phyloP scores from a whole-genome alignment of 2,113 vertebrate species.

The Eulemur rufifrons region DNA sequence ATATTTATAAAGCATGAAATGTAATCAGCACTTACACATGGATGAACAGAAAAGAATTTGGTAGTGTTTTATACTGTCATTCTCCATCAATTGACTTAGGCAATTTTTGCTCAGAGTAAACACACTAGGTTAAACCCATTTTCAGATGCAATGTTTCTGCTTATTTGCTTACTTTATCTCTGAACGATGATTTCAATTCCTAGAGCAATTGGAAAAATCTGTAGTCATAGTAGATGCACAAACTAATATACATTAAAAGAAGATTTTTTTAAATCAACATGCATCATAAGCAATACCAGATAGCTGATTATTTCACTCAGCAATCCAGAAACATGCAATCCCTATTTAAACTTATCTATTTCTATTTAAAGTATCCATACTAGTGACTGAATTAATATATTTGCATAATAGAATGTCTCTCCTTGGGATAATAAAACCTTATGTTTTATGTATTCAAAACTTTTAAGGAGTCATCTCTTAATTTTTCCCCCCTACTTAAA shows the following conservation, averaged over 20 bases:
- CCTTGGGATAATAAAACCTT: conserved; percentile 72
- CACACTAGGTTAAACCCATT: conserved; percentile 15
- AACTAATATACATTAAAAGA: conserved; percentile 15
- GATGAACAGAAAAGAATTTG: neutral
- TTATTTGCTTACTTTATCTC: neutral
- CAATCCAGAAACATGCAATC: conserved; percentile 59
- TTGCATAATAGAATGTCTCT: conserved; percentile 66
- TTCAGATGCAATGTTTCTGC: neutral
- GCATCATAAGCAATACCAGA: conserved; percentile 12
- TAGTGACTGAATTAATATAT: conserved; percentile 65
- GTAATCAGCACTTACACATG: neutral
- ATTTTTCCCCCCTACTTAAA: conserved; percentile 23
- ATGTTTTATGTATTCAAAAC: conserved; percentile 71
- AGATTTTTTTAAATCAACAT: neutral
- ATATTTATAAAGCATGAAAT: neutral
- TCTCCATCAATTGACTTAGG: neutral
- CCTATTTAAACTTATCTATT: conserved; percentile 73
- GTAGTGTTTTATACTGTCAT: neutral
- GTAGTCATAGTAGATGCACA: neutral
- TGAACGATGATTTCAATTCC: conserved; percentile 16
- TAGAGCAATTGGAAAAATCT: neutral
- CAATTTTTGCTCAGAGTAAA: neutral
- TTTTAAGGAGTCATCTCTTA: conserved; percentile 58
- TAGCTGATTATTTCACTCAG: conserved; percentile 55
- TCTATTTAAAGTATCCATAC: conserved; percentile 58